Base-by-base conservation (phyloP, 2,888 invertebrate species). In the Agrochola litura region DNA sequence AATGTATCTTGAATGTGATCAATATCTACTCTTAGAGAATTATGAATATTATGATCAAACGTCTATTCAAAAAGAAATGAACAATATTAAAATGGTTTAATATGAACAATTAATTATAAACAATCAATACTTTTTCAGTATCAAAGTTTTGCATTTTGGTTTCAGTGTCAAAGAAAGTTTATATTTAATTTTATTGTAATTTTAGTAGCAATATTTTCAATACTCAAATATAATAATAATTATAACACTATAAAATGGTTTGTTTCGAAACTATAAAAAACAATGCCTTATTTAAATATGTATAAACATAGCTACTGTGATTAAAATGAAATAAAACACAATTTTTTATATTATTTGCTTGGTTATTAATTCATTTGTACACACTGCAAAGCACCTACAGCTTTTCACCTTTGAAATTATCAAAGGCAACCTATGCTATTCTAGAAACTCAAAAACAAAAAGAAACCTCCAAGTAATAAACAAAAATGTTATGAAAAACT, bases 181-280 rank as follows among this genome's bases (percentile, higher is more conserved):
- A 52, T 9, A 16, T 22, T 6, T 41, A 69, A 69, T 22, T 19
- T 46, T 37, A n/a, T n/a, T 37, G 16, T 69, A 52, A 52, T 41
- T 30, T n/a, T 16, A 73, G 12, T 73, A 14, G 16, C 1, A 72
- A 56, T 30, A 43, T 54, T 72, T 54, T 58, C 3, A 74, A 75
- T 75, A 75, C 75, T 75, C 75, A 75, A 43, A 73, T 74, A 46
- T 1, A 12, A 25, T 25, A 25, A 43, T 64, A 4, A 25, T 46
- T 25, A 3, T 1, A 9, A 19, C 9, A 12, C 19, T 25, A 30
- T 58, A 8, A 30, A 43, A n/a, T n/a, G n/a, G 0, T 65, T 41
- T 16, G 6, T 43, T 46, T 25, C 10, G 58, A 14, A 25, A 58
- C 14, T 58, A 25, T 58, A 58, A 58, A 58, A 12, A n/a, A 12